Evolutionary conservation across 2,113 vertebrate species (phyloP).

Genomic region (Tachysurus vachellii): DNA sequence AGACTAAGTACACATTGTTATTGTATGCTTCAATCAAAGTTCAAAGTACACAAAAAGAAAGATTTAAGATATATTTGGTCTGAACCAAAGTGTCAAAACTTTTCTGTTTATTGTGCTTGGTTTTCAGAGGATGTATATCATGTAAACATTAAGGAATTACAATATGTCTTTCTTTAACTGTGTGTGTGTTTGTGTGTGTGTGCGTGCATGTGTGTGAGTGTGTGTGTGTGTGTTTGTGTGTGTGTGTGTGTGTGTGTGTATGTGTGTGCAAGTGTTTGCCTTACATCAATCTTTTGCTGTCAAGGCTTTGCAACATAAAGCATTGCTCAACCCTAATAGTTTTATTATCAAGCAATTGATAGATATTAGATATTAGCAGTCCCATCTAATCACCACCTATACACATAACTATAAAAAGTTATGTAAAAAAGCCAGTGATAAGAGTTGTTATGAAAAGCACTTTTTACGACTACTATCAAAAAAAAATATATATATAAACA

Average conservation of each 20-base stretch:
- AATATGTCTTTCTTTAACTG: neutral
- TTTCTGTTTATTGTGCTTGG: neutral
- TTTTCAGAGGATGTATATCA: neutral
- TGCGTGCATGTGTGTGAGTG: neutral
- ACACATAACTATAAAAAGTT: neutral
- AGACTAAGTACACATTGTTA: constrained; percentile 3
- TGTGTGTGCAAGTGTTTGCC: too few relatives aligned
- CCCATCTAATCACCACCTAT: neutral
- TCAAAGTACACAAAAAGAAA: neutral
- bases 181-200: neutral
- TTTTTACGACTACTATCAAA: neutral
- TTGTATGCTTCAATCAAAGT: neutral
- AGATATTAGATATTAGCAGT: neutral
- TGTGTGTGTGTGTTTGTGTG: neutral
- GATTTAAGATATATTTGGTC: too few relatives aligned
- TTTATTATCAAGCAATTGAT: neutral
- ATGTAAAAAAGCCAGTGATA: neutral
- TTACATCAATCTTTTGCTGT: neutral
- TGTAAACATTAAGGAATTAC: neutral
- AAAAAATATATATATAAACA: too few relatives aligned
- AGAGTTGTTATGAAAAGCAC: neutral
- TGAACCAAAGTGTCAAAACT: neutral
- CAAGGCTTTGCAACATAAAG: neutral
- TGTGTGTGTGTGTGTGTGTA: neutral
- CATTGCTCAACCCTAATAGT: constrained; percentile 10